Evolutionary conservation across 2,113 vertebrate genomes (phyloP), one percentile per base, ranked within the genome.

Genomic region (Bujurquina vittata): DNA sequence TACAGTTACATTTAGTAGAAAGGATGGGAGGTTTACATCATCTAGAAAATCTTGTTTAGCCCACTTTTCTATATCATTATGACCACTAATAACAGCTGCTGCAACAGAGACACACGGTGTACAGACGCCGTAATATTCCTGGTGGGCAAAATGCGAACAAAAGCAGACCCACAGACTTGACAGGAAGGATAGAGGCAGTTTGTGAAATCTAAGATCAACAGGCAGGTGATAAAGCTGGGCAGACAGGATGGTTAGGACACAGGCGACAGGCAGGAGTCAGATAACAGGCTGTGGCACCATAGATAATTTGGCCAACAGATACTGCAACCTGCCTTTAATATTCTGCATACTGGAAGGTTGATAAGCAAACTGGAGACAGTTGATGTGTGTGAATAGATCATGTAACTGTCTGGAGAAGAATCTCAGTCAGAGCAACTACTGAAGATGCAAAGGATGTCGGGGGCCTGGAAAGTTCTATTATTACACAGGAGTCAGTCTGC

Each of bases 261-360:
- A 7, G 78, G 57, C 81, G 9, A 72, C 77, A 72, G 69, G 57
- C 83, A 79, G 73, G 78, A 86, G 49, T 33, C 84, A 40, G 80
- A 83, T 57, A 77, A 83, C 76, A 77, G 75, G 56, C 20, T 15
- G 29, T 29, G 76, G 79, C 79, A 75, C 61, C 76, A 65, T 3
- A 22, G 3, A 65, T 58, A 80, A 83, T 77, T 58, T 65, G 43
- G 79, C 79, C 81, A 75, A 84, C 79, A 61, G 31, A 63, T 69
- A 65, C 37, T 78, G 78, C 60, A 81, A 81, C 59, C 74, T 78
- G 65, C 57, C 58, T 43, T 84, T 63, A 33, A 57, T 55, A 46
- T 23, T 46, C 57, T 29, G 22, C 73, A 46, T 7, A 73, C 57
- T 56, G 57, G 3, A 79, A 77, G 77, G 29, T 12, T 77, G 77